A percentile compares a stretch with the other conserved stretches of the same genome.
Conservation (phyloP, 1,140 invertebrate species). For the Zaprionus lachaisei region DNA sequence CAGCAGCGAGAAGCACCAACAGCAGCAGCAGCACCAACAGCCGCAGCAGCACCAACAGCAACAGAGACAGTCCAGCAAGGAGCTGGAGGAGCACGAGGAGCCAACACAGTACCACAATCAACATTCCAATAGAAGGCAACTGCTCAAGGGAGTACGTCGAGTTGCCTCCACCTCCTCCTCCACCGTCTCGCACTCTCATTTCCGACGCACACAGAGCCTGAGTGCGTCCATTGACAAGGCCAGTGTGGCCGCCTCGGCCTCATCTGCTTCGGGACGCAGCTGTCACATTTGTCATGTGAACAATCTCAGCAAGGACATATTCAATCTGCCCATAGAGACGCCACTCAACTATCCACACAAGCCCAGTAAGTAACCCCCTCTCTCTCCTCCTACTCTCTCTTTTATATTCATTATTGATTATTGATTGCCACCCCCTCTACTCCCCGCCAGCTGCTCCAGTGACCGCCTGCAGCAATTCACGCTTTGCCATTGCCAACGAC, state of each 20-base stretch:
- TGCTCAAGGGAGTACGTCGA: slow-evolving; percentile 37
- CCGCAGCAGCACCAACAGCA: slow-evolving; percentile 20
- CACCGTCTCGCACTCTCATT: slow-evolving; percentile 7
- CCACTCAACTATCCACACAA: slow-evolving; percentile 37
- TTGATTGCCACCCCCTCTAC: background rate
- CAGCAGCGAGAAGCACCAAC: slow-evolving; percentile 16
- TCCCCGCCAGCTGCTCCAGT: slow-evolving; percentile 12
- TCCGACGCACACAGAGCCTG: slow-evolving; percentile 77
- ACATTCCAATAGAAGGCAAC: slow-evolving; percentile 64
- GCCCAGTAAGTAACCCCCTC: slow-evolving; percentile 6
- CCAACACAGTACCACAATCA: slow-evolving; percentile 32
- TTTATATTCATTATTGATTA: background rate
- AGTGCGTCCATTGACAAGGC: slow-evolving; percentile 72
- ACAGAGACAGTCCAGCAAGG: background rate
- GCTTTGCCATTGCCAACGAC: slow-evolving; percentile 71
- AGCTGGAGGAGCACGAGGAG: slow-evolving; percentile 27
- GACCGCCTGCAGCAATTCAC: slow-evolving; percentile 65
- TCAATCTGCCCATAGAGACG: slow-evolving; percentile 67
- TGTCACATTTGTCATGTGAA: slow-evolving; percentile 83
- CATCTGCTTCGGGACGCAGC: slow-evolving; percentile 56
- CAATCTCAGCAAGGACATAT: slow-evolving; percentile 81
- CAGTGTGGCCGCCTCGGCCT: slow-evolving; percentile 37
- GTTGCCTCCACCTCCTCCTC: slow-evolving; percentile 5
- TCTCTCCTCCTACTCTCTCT: background rate
- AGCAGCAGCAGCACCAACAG: slow-evolving; percentile 9